Evolutionary conservation across 2,113 vertebrate species (phyloP), one percentile per base, ranked within the genome.

Genomic region (Casuarius casuarius): DNA sequence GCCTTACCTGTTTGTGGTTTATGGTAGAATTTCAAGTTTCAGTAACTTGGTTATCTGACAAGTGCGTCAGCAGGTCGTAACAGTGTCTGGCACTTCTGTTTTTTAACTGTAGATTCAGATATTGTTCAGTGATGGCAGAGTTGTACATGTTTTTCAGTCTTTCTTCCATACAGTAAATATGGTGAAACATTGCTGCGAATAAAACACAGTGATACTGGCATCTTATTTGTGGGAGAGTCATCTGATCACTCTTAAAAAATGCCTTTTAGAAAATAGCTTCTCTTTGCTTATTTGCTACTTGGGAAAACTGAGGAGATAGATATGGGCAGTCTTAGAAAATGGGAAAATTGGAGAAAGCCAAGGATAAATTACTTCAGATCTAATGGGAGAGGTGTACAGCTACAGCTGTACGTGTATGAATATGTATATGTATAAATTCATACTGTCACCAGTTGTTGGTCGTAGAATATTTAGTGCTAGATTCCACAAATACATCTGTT

Each of bases 161-260:
- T 93, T 48, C 42, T 87, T 92, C 95, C 86, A 73, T 90, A 72
- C 89, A 86, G 87, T 87, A 92, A 85, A 75, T 85, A 90, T 7
- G 78, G 72, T 66, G 40, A 89, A 89, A 71, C 49, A 10, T 13
- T 61, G 35, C 62, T 83, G 65, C 66, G 77, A 91, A n/a, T 79
- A 61, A 75, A 66, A 16, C 84, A 68, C 20, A 4, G 3, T 74
- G 46, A 23, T 77, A 25, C 38, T 84, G 54, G 59, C 9, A 2
- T 80, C 46, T 71, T 80, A 8, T 14, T 91, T 82, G 19, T 73
- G 33, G 63, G 35, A 90, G 18, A 67, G 26, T 77, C 44, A 20
- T 46, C 33, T 0, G 0, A 65, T 48, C 23, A 18, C 3, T 21
- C 29, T 1, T 2, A 49, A 77, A 56, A 12, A 71, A 26, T 38